These are phyloP conservation scores for Rhadina sibilatrix DNA, from an alignment of 2,113 vertebrate genomes.

Conservation along the genomic window DNA sequence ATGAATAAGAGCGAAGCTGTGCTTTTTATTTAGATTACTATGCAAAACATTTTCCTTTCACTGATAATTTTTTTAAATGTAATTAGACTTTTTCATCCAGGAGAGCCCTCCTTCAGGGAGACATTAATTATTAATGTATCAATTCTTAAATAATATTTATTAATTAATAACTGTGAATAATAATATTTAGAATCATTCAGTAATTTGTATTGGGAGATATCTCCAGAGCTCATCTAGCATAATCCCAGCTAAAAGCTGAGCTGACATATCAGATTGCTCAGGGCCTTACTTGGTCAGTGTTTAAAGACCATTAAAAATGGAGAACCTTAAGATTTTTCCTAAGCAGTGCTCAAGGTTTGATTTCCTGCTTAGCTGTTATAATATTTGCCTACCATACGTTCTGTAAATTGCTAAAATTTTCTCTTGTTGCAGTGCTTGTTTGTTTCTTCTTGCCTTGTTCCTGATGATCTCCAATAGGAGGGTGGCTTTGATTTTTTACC, in stretches of 20 bases:
- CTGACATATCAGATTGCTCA: background rate
- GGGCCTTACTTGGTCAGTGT: background rate
- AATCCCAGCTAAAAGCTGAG: background rate
- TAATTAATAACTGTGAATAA: constrained; percentile 2
- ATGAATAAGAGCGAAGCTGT: background rate
- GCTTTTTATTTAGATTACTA: constrained; percentile 41
- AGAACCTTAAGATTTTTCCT: background rate
- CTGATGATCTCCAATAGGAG: background rate
- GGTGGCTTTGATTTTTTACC: background rate
- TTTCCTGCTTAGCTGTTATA: background rate
- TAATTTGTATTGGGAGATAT: background rate
- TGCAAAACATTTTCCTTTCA: constrained; percentile 24
- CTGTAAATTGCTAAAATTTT: background rate
- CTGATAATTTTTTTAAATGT: background rate
- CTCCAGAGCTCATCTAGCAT: background rate
- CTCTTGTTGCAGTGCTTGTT: background rate
- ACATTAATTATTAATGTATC: background rate
- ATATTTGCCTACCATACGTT: background rate
- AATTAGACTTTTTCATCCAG: constrained; percentile 11
- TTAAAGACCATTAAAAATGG: background rate
- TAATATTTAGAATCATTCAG: background rate
- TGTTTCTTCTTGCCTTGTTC: background rate
- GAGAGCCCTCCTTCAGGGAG: background rate
- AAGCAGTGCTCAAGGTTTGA: background rate
- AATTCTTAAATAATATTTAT: background rate